These are phyloP conservation scores for Pseudochirops cupreus DNA, from an alignment of 2,797 vertebrate species.

Conservation along the genomic window DNA sequence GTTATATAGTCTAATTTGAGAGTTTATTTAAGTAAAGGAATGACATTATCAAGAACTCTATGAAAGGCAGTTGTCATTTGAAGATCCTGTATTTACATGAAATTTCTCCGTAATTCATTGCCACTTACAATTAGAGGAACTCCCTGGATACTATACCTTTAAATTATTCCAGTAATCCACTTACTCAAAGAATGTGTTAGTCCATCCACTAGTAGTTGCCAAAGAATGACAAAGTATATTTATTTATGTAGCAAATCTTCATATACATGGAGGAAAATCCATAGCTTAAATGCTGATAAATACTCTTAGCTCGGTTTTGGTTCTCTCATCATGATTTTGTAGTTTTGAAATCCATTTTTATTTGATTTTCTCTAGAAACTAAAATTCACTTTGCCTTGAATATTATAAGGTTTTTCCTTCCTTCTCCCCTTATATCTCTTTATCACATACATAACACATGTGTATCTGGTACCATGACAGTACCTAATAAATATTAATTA, in stretches of 20 bases:
- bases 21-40: slow-evolving; percentile 81
- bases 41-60: slow-evolving; percentile 65
- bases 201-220: slow-evolving; percentile 81
- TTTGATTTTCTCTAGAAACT: slow-evolving; percentile 48
- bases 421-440: slow-evolving; percentile 13
- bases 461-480: not conserved
- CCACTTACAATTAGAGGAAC: slow-evolving; percentile 87
- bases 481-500: slow-evolving; percentile 1
- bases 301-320: slow-evolving; percentile 86
- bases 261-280: slow-evolving; percentile 85
- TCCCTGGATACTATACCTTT: slow-evolving; percentile 84
- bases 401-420: slow-evolving; percentile 10
- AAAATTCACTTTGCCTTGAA: not conserved
- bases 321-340: slow-evolving; percentile 81
- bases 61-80: slow-evolving; percentile 82
- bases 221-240: slow-evolving; percentile 86
- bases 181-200: slow-evolving; percentile 84
- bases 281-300: slow-evolving; percentile 89
- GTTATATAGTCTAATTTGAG: slow-evolving; percentile 45
- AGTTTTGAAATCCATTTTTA: slow-evolving; percentile 52
- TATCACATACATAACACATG: not conserved
- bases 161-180: slow-evolving; percentile 84
- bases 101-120: slow-evolving; percentile 85
- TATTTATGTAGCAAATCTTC: slow-evolving; percentile 88
- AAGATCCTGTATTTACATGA: slow-evolving; percentile 84